Evolutionary conservation across 2,888 invertebrate species (phyloP).

Genomic region (Pocota personata): DNA sequence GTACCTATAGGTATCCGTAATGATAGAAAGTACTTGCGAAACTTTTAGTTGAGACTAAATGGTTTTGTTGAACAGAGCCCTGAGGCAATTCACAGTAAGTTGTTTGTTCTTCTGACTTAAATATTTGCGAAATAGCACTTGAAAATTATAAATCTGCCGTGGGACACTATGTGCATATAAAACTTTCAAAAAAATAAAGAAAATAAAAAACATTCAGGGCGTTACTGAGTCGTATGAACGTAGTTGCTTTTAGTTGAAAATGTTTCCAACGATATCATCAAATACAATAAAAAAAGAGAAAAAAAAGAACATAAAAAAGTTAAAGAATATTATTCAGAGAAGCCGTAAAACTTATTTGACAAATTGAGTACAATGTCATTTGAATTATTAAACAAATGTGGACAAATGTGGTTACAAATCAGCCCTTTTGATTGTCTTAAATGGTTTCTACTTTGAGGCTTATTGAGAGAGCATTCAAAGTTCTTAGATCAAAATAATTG

Average conservation of each 20-base stretch:
- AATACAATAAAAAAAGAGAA: not conserved
- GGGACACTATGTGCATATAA: not conserved
- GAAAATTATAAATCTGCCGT: not conserved
- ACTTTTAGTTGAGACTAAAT: not conserved
- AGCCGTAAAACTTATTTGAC: not conserved
- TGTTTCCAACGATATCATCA: not conserved
- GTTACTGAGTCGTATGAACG: not conserved
- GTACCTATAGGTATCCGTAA: too few relatives aligned
- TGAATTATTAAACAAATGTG: not conserved
- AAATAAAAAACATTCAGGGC: not conserved
- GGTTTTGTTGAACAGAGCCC: not conserved
- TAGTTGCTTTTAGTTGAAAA: too few relatives aligned
- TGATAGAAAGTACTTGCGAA: not conserved
- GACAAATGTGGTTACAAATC: not conserved
- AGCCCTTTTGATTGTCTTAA: slow-evolving; percentile 15
- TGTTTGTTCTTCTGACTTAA: not conserved
- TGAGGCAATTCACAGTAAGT: not conserved
- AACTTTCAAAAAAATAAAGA: not conserved
- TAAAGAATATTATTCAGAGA: not conserved
- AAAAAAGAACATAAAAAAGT: not conserved
- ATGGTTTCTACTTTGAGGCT: not conserved
- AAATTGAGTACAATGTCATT: slow-evolving; percentile 7
- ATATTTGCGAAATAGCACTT: too few relatives aligned
- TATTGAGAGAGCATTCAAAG: not conserved
- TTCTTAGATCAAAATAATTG: slow-evolving; percentile 2